phyloP scores from a whole-genome alignment of 2,888 invertebrate genomes.

The Drosophila robusta region DNA sequence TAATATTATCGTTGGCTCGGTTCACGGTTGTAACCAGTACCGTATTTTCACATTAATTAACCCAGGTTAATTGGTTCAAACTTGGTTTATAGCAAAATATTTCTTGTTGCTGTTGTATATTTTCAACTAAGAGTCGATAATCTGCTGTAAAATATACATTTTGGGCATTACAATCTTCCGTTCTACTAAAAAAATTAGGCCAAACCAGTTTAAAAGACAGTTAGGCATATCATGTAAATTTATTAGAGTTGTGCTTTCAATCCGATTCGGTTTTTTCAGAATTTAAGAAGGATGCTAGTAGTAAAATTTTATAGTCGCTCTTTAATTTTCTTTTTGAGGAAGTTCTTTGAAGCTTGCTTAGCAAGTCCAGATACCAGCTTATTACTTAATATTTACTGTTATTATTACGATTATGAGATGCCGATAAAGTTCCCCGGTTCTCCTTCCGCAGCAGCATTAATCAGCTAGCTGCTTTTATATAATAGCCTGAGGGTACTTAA shows the following conservation, averaged over 20 bases:
- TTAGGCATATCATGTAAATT: too few species aligned
- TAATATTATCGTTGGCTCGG: too few species aligned
- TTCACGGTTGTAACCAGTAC: too few species aligned
- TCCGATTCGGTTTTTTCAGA: not conserved
- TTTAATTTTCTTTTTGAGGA: not conserved
- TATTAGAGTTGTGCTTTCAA: not conserved
- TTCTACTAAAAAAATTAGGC: too few species aligned
- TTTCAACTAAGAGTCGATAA: too few species aligned
- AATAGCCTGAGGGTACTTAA: constrained; percentile 5
- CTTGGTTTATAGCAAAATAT: too few species aligned
- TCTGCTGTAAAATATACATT: too few species aligned
- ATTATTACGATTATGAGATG: not conserved
- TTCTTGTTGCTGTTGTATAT: not conserved
- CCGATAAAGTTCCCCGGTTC: not conserved
- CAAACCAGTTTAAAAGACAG: too few species aligned
- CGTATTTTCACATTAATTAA: too few species aligned
- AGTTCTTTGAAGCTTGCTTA: not conserved
- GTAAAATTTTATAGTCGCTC: not conserved
- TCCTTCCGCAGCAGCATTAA: not conserved
- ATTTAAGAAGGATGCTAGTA: not conserved
- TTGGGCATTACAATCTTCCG: too few species aligned
- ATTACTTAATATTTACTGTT: not conserved
- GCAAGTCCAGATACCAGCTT: not conserved
- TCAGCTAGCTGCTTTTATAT: not conserved
- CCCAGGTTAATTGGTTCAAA: too few species aligned